Base-by-base conservation (phyloP, 2,797 vertebrate genomes). In the Fringilla coelebs region DNA sequence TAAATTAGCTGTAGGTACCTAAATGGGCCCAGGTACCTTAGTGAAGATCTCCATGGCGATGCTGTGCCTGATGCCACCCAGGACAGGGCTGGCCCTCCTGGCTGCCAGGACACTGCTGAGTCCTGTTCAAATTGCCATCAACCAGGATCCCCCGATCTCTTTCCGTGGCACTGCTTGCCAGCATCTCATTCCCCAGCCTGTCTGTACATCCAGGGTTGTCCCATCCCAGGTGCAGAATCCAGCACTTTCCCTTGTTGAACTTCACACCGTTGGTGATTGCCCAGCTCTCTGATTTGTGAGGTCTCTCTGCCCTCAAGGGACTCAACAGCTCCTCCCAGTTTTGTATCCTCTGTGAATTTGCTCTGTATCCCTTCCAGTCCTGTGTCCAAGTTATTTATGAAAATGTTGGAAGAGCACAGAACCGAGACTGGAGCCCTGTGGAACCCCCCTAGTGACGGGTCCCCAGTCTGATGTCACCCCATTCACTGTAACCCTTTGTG, bases 241-340 rank as follows among this genome's bases (percentile, higher is more conserved):
- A 0, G 2, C 11, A 4, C 24, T 29, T 36, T 17, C 32, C 54
- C 26, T 29, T 36, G 31, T 3, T 51, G 46, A 51, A 22, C 3
- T 51, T 9, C 31, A 76, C 3, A 9, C 2, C 0, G 2, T 4
- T 62, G 58, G 58, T 28, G 45, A 28, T 13, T 62, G 46, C 57
- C 22, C 58, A 76, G 29, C 46, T 1, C 46, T 51, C 46, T 14
- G 24, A 4, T n/a, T 51, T 76, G 46, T 17, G 3, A 7, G 18
- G 1, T 3, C 32, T 57, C 32, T 2, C 11, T 57, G 52, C 18
- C 52, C 2, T 29, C 1, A 2, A 34, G 8, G 18, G 8, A 34
- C 1, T 29, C 6, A 72, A 13, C 18, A 57, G 52, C 19, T 57
- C 11, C 10, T 57, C 32, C 40, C 40, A 45, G 41, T 36, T 29